Conservation (phyloP, 2,113 vertebrate species). For the Geothlypis trichas region DNA sequence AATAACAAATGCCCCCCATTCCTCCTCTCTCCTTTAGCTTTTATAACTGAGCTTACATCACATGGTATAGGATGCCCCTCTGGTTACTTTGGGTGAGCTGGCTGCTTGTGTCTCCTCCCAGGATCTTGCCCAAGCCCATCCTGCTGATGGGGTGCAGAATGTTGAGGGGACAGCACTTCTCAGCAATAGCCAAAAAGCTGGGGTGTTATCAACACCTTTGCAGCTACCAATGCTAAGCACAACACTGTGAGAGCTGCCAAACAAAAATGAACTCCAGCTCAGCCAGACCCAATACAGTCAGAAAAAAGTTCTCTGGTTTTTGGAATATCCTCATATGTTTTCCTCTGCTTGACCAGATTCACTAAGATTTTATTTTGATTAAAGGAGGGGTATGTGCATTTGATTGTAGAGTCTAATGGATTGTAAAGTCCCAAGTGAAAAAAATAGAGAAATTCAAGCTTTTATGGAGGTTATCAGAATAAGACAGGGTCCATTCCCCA, state of each 20-base stretch:
- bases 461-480: accelerated
- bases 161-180: not conserved
- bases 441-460: not conserved
- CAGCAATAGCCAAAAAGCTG: not conserved
- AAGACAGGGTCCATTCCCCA: not conserved
- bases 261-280: not conserved
- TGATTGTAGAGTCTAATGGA: not conserved
- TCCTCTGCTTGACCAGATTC: not conserved
- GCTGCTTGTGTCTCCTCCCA: not conserved
- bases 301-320: not conserved
- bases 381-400: not conserved
- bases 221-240: not conserved
- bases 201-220: not conserved
- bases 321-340: not conserved
- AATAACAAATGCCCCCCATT: not conserved
- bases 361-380: not conserved
- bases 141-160: not conserved
- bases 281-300: not conserved
- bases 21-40: not conserved
- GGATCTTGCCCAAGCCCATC: not conserved
- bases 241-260: not conserved
- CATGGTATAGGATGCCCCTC: not conserved
- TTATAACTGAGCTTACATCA: not conserved
- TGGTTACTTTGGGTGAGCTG: not conserved
- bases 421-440: not conserved